Conservation (phyloP, 1,140 invertebrate genomes). For the Zaprionus tsacasi region DNA sequence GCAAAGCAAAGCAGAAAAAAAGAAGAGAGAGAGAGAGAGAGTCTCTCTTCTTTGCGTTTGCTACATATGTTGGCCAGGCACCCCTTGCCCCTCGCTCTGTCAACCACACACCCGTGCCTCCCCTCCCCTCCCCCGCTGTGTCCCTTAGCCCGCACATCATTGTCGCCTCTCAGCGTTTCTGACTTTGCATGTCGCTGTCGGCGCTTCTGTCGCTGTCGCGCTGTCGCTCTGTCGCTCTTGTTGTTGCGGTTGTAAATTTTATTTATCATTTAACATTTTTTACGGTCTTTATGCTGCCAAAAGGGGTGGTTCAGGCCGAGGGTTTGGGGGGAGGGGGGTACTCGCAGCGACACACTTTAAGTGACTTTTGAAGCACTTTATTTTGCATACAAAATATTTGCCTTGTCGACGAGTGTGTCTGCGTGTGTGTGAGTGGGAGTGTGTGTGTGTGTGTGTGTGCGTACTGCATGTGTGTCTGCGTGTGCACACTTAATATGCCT, state of each 20-base stretch:
- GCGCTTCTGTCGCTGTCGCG: constrained; percentile 35
- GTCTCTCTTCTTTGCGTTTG: constrained; percentile 38
- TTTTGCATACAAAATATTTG: constrained; percentile 81
- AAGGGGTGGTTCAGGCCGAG: constrained; percentile 5
- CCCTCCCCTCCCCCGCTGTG: neutral
- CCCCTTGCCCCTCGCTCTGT: neutral
- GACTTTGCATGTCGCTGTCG: constrained; percentile 31
- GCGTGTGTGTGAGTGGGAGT: constrained; percentile 3
- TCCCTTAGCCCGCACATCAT: constrained; percentile 14
- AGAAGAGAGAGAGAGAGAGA: constrained; percentile 1
- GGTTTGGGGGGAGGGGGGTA: constrained; percentile 13
- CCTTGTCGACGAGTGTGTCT: constrained; percentile 40
- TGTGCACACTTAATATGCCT: constrained; percentile 64
- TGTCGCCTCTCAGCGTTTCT: constrained; percentile 26
- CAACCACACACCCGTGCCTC: neutral
- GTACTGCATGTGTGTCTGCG: constrained; percentile 45
- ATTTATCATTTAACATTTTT: constrained; percentile 83
- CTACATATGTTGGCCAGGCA: constrained; percentile 57
- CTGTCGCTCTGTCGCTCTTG: constrained; percentile 51
- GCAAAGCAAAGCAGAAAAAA: constrained; percentile 9
- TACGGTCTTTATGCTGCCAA: constrained; percentile 73
- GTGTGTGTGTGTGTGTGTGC: constrained; percentile 16
- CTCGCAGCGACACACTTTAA: constrained; percentile 65
- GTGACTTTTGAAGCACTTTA: constrained; percentile 81
- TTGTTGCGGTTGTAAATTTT: constrained; percentile 82